A percentile compares a stretch with the other conserved stretches of the same genome.
Evolutionary conservation across 2,888 invertebrate genomes (phyloP).

Genomic region (Muschampia plurimacula): DNA sequence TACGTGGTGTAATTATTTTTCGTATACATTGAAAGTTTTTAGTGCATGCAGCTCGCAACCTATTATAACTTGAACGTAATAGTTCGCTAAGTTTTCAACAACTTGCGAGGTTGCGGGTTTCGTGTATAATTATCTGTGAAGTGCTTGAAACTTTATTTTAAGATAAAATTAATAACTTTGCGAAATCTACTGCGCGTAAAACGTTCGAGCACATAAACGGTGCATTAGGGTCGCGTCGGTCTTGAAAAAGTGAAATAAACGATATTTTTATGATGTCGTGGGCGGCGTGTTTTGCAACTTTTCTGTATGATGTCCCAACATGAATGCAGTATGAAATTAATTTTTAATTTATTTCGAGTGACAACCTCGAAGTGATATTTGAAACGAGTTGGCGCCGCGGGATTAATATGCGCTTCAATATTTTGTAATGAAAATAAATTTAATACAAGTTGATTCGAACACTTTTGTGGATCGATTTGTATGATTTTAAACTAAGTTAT

Average conservation of each 20-base stretch:
- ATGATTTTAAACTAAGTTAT: background rate
- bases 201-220: conserved; percentile 22
- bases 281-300: conserved; percentile 50
- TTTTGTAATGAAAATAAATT: conserved; percentile 14
- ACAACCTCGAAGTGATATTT: conserved; percentile 56
- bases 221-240: conserved; percentile 23
- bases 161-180: conserved; percentile 34
- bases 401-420: conserved; percentile 16
- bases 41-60: conserved; percentile 42
- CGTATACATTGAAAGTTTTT: conserved; percentile 42
- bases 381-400: conserved; percentile 45
- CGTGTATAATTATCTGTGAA: conserved; percentile 41
- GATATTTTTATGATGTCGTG: conserved; percentile 68
- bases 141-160: conserved; percentile 36
- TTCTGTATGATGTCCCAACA: conserved; percentile 55
- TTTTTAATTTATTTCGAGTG: conserved; percentile 61
- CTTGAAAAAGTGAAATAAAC: conserved; percentile 46
- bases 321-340: conserved; percentile 65
- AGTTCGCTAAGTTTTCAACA: conserved; percentile 42
- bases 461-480: background rate
- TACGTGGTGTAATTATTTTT: conserved; percentile 46
- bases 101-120: conserved; percentile 37
- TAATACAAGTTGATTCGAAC: background rate
- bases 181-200: conserved; percentile 23
- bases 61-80: conserved; percentile 47